Conservation (phyloP, 2,113 vertebrate species). For the Toxotes jaculatrix region DNA sequence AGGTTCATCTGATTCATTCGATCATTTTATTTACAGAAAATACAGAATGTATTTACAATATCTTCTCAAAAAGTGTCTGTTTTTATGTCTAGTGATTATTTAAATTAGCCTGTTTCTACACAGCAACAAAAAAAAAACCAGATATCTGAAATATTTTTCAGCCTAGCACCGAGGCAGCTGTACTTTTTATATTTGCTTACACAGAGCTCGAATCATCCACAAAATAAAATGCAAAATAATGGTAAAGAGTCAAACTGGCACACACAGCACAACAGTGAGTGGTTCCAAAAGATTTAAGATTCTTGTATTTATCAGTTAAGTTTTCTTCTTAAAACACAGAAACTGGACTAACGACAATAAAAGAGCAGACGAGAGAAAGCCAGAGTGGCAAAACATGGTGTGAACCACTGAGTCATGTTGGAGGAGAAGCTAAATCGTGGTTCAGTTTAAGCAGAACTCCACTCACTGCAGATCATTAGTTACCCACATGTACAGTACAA, state of each 20-base stretch:
- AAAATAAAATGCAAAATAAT: conserved; percentile 27
- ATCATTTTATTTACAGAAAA: conserved; percentile 79
- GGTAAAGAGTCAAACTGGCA: conserved; percentile 40
- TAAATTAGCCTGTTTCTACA: conserved; percentile 63
- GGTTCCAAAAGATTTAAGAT: conserved; percentile 47
- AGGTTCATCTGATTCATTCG: conserved; percentile 62
- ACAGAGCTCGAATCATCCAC: conserved; percentile 31
- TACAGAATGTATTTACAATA: conserved; percentile 77
- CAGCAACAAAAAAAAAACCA: conserved; percentile 36
- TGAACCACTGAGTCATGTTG: conserved; percentile 21
- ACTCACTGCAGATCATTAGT: conserved; percentile 37
- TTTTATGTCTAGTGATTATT: conserved; percentile 50
- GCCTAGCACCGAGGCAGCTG: conserved; percentile 29
- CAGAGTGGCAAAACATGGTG: conserved; percentile 45
- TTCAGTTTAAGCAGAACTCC: conserved; percentile 41
- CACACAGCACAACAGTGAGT: conserved; percentile 55
- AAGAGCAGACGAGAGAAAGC: conserved; percentile 38
- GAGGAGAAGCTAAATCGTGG: conserved; percentile 47
- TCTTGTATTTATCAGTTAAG: conserved; percentile 23
- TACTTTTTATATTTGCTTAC: conserved; percentile 39
- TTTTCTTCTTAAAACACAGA: conserved; percentile 28
- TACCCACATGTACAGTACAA: conserved; percentile 46
- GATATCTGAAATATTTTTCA: neutral
- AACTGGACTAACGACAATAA: conserved; percentile 20
- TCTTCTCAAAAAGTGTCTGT: conserved; percentile 44